Conservation (phyloP, 2,113 vertebrate species). For the Glaucidium brasilianum region DNA sequence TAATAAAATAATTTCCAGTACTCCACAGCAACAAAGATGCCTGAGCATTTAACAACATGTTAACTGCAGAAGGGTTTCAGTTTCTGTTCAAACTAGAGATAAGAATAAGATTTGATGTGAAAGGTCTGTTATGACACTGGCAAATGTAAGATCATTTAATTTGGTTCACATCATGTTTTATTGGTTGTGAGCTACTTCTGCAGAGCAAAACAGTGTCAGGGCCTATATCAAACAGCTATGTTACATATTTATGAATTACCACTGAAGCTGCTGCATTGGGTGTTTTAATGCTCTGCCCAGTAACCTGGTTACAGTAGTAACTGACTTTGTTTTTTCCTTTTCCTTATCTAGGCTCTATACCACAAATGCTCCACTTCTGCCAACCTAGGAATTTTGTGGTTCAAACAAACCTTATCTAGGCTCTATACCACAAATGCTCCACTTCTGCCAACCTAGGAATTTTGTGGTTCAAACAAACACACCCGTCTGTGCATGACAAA, state of each 20-base stretch:
- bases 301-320: background rate
- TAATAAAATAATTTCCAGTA: background rate
- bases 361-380: background rate
- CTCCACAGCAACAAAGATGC: background rate
- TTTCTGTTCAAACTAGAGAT: background rate
- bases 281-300: background rate
- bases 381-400: background rate
- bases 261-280: background rate
- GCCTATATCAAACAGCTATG: background rate
- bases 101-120: background rate
- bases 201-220: background rate
- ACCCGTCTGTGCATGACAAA: background rate
- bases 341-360: background rate
- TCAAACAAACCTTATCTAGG: background rate
- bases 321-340: background rate
- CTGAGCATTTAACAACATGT: background rate
- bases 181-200: background rate
- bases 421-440: background rate
- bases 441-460: conserved; percentile 8
- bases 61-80: background rate
- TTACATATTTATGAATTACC: background rate
- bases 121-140: background rate
- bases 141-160: background rate
- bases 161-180: background rate
- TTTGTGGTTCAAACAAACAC: conserved; percentile 2